These are phyloP conservation scores for Eucriotettix oculatus DNA, from an alignment of 2,888 invertebrate species.

Conservation along the genomic window DNA sequence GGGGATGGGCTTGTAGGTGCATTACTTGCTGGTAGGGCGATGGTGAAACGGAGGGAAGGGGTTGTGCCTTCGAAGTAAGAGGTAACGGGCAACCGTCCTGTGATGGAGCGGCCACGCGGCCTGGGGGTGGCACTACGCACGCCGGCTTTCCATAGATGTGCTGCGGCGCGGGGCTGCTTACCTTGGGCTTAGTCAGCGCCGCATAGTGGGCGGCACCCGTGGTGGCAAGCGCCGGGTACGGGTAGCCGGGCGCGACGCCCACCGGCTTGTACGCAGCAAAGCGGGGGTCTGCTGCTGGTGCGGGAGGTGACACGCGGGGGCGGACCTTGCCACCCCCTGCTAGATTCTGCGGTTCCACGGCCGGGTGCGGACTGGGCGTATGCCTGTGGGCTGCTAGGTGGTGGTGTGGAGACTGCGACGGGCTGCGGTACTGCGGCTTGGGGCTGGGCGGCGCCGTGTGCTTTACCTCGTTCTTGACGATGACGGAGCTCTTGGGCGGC, in stretches of 20 bases:
- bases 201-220: constrained; percentile 28
- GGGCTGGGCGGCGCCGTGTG: constrained; percentile 31
- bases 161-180: constrained; percentile 61
- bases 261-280: too few relatives aligned
- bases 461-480: constrained; percentile 61
- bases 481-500: constrained; percentile 37
- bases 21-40: constrained; percentile 35
- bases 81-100: constrained; percentile 29
- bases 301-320: too few relatives aligned
- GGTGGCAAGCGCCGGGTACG: constrained; percentile 29
- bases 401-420: constrained; percentile 28
- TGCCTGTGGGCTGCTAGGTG: constrained; percentile 28
- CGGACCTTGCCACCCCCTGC: background rate
- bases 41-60: constrained; percentile 28
- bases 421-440: constrained; percentile 22
- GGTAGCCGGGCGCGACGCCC: constrained; percentile 15
- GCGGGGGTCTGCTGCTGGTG: too few relatives aligned
- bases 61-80: constrained; percentile 37
- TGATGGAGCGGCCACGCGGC: background rate
- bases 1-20: constrained; percentile 22
- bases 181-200: constrained; percentile 38
- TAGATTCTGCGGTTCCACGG: constrained; percentile 6
- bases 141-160: constrained; percentile 49
- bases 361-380: constrained; percentile 10
- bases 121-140: background rate